Percentiles rank a stretch among this genome's conserved stretches.
phyloP scores from a whole-genome alignment of 2,888 invertebrate species.

The Agonopterix subpropinquella region DNA sequence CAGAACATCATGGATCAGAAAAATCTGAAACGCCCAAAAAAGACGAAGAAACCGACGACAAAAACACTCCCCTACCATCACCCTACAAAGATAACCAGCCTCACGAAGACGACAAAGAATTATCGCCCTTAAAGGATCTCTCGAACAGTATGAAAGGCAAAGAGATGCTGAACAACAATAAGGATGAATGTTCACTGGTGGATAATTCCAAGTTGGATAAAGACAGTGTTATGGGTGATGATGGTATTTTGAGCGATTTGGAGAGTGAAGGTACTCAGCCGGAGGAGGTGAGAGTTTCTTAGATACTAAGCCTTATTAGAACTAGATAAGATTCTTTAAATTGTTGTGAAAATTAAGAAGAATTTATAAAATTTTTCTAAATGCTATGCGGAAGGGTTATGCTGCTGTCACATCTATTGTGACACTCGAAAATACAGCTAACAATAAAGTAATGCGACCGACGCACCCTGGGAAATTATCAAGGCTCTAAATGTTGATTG shows the following conservation, averaged over 20 bases:
- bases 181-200: constrained; percentile 60
- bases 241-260: constrained; percentile 81
- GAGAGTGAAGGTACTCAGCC: constrained; percentile 93
- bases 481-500: too few relatives aligned
- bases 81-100: constrained; percentile 34
- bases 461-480: too few relatives aligned
- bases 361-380: too few relatives aligned
- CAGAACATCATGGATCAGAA: constrained; percentile 33
- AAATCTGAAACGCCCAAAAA: constrained; percentile 52
- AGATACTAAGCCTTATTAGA: too few relatives aligned
- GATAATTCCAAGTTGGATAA: constrained; percentile 69
- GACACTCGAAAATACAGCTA: too few relatives aligned
- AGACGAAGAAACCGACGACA: constrained; percentile 33
- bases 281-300: constrained; percentile 78
- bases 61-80: constrained; percentile 23
- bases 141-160: constrained; percentile 46
- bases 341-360: too few relatives aligned
- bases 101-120: constrained; percentile 37
- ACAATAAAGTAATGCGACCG: too few relatives aligned
- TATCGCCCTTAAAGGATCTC: constrained; percentile 52
- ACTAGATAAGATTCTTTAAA: too few relatives aligned
- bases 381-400: too few relatives aligned
- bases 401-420: too few relatives aligned
- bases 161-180: constrained; percentile 60
- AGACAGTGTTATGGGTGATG: constrained; percentile 79